A percentile compares a stretch with the other conserved stretches of the same genome.
Conservation (phyloP, 2,888 invertebrate genomes). For the Oligia strigilis region DNA sequence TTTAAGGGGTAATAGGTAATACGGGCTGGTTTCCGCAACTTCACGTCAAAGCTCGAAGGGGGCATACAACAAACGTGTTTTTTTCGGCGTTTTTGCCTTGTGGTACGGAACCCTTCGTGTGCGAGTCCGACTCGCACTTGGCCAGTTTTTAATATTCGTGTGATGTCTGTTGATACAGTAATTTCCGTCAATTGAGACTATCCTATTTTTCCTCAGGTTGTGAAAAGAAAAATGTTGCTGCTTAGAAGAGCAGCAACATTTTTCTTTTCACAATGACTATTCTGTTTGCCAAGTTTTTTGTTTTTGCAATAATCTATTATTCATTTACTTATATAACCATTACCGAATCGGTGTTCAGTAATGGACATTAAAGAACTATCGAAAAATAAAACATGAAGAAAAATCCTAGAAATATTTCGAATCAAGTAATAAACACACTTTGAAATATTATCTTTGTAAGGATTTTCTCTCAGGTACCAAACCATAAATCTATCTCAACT, state of each 20-base stretch:
- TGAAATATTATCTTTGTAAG: background rate
- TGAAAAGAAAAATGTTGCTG: too few species aligned
- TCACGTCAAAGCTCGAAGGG: too few species aligned
- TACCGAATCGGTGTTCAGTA: background rate
- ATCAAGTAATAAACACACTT: background rate
- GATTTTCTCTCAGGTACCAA: background rate
- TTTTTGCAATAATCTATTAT: background rate
- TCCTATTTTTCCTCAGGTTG: too few species aligned
- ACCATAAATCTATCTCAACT: constrained; percentile 27
- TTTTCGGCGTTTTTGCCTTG: too few species aligned
- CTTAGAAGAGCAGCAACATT: background rate
- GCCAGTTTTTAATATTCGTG: too few species aligned
- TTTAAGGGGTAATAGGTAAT: too few species aligned
- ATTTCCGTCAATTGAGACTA: background rate
- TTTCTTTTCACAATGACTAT: background rate
- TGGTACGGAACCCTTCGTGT: too few species aligned
- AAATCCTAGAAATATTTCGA: background rate
- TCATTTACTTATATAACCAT: background rate
- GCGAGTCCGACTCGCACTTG: too few species aligned
- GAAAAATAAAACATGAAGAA: background rate
- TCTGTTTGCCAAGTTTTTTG: background rate
- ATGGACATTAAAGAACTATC: too few species aligned
- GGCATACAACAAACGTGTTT: too few species aligned
- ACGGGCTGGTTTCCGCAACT: too few species aligned
- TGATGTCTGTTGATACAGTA: background rate